Percentiles rank a stretch among this genome's conserved stretches.
phyloP scores from a whole-genome alignment of 2,113 vertebrate genomes.

The Carlito syrichta region DNA sequence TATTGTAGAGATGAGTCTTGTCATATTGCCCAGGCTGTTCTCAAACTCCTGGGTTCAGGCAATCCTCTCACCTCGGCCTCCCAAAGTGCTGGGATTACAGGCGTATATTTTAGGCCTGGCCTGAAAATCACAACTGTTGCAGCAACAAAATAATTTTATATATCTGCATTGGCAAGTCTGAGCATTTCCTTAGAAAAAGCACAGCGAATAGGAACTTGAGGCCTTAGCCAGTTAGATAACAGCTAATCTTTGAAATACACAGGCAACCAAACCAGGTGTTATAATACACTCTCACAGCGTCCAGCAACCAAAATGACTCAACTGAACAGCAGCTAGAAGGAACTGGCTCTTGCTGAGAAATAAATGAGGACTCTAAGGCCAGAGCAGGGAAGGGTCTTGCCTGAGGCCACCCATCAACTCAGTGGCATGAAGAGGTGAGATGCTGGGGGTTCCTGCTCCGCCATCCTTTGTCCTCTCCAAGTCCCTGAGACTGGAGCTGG shows the following conservation, averaged over 20 bases:
- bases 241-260: constrained; percentile 25
- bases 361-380: neutral
- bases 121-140: constrained; percentile 23
- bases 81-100: too few relatives aligned
- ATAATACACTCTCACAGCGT: neutral
- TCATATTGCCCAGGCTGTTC: too few relatives aligned
- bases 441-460: neutral
- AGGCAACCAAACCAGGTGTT: neutral
- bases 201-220: constrained; percentile 14
- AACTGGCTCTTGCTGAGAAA: neutral
- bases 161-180: constrained; percentile 45
- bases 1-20: too few relatives aligned
- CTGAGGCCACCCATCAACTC: neutral
- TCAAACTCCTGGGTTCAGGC: too few relatives aligned
- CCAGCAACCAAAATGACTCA: neutral
- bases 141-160: neutral
- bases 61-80: too few relatives aligned
- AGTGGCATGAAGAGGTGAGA: neutral
- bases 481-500: neutral
- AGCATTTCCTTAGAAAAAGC: constrained; percentile 43
- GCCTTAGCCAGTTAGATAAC: neutral
- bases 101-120: too few relatives aligned
- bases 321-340: neutral
- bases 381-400: neutral
- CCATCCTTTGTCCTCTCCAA: neutral